Evolutionary conservation across 2,797 vertebrate genomes (phyloP).

Genomic region (Menidia menidia): DNA sequence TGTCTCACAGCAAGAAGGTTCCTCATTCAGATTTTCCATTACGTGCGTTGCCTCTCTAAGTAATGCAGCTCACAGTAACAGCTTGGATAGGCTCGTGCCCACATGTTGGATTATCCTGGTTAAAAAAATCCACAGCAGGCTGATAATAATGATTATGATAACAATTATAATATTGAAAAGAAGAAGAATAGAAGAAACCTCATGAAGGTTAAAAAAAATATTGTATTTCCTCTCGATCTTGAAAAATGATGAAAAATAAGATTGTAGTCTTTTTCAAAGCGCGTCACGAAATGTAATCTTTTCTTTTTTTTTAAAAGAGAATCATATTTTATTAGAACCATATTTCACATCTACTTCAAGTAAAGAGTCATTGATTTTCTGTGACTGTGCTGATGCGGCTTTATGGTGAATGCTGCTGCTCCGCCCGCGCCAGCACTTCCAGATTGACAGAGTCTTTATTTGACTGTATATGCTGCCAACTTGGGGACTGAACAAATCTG

Average conservation of each 20-base stretch:
- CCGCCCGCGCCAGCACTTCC: constrained; percentile 40
- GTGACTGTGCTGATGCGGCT: constrained; percentile 40
- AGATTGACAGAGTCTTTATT: constrained; percentile 62
- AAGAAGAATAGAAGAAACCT: constrained; percentile 7
- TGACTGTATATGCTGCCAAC: constrained; percentile 41
- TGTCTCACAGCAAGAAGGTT: too few species aligned
- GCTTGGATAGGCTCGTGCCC: too few species aligned
- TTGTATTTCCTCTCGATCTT: constrained; percentile 11
- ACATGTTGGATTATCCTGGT: too few species aligned
- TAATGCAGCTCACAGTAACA: too few species aligned
- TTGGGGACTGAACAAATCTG: constrained; percentile 53
- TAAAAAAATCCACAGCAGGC: too few species aligned
- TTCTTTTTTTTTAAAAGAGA: constrained; percentile 34
- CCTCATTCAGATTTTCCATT: too few species aligned
- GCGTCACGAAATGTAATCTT: constrained; percentile 45
- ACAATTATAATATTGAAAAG: too few species aligned
- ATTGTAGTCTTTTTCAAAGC: constrained; percentile 28
- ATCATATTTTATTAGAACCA: constrained; percentile 60
- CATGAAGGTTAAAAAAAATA: not conserved
- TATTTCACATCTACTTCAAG: constrained; percentile 59
- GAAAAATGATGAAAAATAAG: constrained; percentile 26
- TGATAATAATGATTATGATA: too few species aligned
- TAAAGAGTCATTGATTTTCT: constrained; percentile 70
- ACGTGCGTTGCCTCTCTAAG: too few species aligned
- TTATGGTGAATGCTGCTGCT: constrained; percentile 48